Conservation (phyloP, 2,113 vertebrate genomes). For the Gopherus flavomarginatus region DNA sequence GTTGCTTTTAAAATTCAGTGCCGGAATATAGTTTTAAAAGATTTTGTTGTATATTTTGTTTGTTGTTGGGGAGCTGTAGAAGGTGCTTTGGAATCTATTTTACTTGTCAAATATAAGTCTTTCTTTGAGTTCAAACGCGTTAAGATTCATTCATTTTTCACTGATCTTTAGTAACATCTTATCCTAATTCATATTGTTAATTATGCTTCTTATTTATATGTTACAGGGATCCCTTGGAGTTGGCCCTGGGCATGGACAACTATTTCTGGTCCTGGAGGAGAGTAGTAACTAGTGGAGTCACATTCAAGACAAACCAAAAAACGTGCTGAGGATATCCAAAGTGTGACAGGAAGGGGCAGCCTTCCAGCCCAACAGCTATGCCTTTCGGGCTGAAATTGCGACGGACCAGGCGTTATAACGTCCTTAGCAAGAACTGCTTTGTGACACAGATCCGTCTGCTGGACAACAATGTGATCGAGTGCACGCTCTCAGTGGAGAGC, state of each 20-base stretch:
- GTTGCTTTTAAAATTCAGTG: background rate
- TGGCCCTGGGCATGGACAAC: slow-evolving; percentile 76
- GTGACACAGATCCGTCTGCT: slow-evolving; percentile 93
- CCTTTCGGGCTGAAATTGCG: slow-evolving; percentile 94
- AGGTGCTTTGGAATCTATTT: background rate
- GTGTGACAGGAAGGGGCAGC: slow-evolving; percentile 31
- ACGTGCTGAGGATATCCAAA: slow-evolving; percentile 53
- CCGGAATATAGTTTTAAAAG: slow-evolving; percentile 19
- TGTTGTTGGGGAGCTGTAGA: background rate
- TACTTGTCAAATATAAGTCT: background rate
- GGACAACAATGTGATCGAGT: slow-evolving; percentile 93
- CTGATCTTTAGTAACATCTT: background rate
- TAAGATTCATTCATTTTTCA: background rate
- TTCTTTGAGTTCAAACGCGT: background rate
- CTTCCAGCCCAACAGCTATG: slow-evolving; percentile 81
- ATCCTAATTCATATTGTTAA: background rate
- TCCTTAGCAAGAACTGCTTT: slow-evolving; percentile 98
- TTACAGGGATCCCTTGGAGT: slow-evolving; percentile 55
- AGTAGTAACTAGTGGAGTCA: slow-evolving; percentile 73
- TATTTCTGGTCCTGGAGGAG: slow-evolving; percentile 60
- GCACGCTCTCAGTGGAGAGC: slow-evolving; percentile 94
- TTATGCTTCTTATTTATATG: background rate
- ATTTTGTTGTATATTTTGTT: background rate
- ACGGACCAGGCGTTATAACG: slow-evolving; percentile 95
- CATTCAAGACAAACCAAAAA: background rate